Conservation (phyloP, 2,888 invertebrate genomes). For the Flabesymbios commensalis region DNA sequence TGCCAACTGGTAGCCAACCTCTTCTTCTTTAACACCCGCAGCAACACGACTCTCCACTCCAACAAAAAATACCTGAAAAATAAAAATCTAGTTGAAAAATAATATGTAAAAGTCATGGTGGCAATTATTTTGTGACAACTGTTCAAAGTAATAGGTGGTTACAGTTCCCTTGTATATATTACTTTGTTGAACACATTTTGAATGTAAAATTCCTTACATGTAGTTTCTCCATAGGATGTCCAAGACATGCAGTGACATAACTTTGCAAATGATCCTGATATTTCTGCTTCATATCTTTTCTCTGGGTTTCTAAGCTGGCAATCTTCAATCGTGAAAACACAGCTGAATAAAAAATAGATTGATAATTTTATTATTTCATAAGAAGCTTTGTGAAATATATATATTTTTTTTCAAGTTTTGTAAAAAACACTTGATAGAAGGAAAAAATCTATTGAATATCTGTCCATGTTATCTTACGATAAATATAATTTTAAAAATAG, state of each 20-base stretch:
- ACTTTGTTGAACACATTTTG: too few relatives aligned
- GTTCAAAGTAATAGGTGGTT: too few relatives aligned
- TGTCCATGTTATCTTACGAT: too few relatives aligned
- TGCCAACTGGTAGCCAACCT: slow-evolving; percentile 96
- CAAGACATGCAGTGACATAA: slow-evolving; percentile 94
- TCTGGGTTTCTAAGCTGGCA: slow-evolving; percentile 80
- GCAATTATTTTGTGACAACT: too few relatives aligned
- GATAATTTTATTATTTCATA: neutral
- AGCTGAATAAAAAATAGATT: slow-evolving; percentile 61
- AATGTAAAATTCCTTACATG: too few relatives aligned
- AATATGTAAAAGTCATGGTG: too few relatives aligned
- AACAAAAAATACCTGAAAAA: slow-evolving; percentile 86
- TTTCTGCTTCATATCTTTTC: slow-evolving; percentile 86
- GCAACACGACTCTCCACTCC: slow-evolving; percentile 92
- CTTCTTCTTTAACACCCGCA: slow-evolving; percentile 92
- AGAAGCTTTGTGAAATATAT: neutral
- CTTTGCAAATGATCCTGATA: slow-evolving; percentile 87
- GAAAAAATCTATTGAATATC: too few relatives aligned
- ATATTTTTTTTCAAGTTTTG: neutral
- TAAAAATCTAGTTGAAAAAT: neutral
- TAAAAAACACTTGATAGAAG: too few relatives aligned
- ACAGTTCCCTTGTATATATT: too few relatives aligned
- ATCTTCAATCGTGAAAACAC: slow-evolving; percentile 87
- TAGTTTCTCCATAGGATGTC: slow-evolving; percentile 86
- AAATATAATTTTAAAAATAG: neutral